Base-by-base conservation (phyloP, 2,113 vertebrate species). In the Platichthys flesus region DNA sequence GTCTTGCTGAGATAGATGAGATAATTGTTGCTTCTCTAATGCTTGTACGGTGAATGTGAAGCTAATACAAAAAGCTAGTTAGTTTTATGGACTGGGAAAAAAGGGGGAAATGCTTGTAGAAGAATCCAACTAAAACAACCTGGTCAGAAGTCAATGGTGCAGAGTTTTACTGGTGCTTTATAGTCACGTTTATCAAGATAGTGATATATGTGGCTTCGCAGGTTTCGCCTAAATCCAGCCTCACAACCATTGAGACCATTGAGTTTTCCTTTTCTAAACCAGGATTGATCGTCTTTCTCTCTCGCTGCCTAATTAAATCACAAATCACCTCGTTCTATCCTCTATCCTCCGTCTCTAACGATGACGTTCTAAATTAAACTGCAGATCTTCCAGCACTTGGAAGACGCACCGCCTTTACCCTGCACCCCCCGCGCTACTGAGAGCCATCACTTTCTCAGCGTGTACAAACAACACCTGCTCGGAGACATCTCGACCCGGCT, bases 381-480 rank as follows among this genome's bases (percentile, higher is more conserved):
- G 57, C 26, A 47, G 45, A 55, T 78, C 71, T 60, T 55, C 67
- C 31, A 55, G 21, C 65, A 67, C 67, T 18, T 40, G 49, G 23
- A 15, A 58, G 58, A 80, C 31, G 31, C 31, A 9, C 2, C 2
- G 12, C 13, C 40, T 42, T 42, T 12, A 42, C 10, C 13, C 51
- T 31, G 63, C 31, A 21, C 4, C 35, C 31, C 26, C 21, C 0
- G 1, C 35, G 18, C 58, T 63, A 65, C 20, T 7, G 31, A 5
- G 21, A 63, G 10, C 72, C 78, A 78, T 63, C 7, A 71, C 81
- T 71, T 73, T 47, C 45, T 2, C 26, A 59, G 42, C 59, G 45
- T 71, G 74, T 59, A 24, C 64, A 81, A 86, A 85, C 81, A 86
- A 62, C 75, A 86, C 78, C 75, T 79, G 83, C 71, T 86, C 83